Evolutionary conservation across 2,113 vertebrate genomes (phyloP).

Genomic region (Haemorhous mexicanus): DNA sequence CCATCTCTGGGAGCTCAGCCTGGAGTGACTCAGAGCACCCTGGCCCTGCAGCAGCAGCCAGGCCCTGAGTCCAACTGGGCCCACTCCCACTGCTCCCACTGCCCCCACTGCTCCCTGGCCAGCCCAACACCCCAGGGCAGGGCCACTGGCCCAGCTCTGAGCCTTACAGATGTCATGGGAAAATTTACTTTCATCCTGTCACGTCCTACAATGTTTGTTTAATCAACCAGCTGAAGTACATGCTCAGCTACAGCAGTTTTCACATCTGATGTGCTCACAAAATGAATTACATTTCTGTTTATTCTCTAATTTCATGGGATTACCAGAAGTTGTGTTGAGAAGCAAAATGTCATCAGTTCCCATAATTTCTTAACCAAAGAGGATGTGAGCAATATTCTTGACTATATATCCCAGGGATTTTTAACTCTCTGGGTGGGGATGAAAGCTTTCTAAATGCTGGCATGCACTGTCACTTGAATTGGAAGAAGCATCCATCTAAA

Average conservation of each 20-base stretch:
- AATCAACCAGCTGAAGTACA: not conserved
- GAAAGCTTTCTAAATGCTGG: not conserved
- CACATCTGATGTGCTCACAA: not conserved
- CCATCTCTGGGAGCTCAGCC: not conserved
- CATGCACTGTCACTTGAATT: not conserved
- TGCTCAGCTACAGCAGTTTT: not conserved
- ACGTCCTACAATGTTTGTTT: not conserved
- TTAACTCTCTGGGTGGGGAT: not conserved
- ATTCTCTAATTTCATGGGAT: not conserved
- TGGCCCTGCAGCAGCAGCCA: not conserved
- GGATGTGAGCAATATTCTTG: not conserved
- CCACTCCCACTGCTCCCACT: accelerated
- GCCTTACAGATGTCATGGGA: not conserved
- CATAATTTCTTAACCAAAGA: not conserved
- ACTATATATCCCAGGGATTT: not conserved
- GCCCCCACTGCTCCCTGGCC: accelerated
- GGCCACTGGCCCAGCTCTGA: not conserved
- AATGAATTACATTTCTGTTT: not conserved
- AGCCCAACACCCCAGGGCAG: not conserved
- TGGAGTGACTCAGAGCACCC: not conserved
- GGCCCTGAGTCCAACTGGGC: accelerated
- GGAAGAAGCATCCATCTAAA: not conserved
- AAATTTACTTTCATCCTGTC: accelerated
- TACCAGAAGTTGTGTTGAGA: not conserved
- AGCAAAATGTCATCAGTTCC: not conserved